Percentiles rank a stretch among this genome's conserved stretches.
These are phyloP conservation scores for Cacoxenus indagator DNA, from an alignment of 2,888 invertebrate genomes.

Conservation along the genomic window DNA sequence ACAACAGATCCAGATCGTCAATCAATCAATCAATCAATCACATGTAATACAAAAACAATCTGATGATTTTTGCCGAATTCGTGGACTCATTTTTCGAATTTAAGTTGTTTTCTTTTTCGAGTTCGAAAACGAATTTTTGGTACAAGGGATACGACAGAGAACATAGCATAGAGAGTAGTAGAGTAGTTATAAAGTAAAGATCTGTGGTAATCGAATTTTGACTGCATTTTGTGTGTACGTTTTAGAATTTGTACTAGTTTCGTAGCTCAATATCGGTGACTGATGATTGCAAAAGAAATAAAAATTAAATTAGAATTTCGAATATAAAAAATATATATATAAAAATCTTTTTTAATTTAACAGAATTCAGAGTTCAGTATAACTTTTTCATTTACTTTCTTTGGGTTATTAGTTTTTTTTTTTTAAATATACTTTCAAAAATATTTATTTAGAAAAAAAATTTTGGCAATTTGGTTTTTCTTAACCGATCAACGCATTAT, in stretches of 20 bases:
- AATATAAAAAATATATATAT: not conserved
- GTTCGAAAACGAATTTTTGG: not conserved
- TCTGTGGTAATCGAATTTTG: no score
- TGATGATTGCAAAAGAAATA: not conserved
- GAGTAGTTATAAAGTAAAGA: conserved; percentile 13
- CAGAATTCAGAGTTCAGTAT: no score
- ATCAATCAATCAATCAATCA: not conserved
- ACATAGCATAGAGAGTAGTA: conserved; percentile 15
- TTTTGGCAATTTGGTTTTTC: conserved; percentile 27
- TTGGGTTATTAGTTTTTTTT: conserved; percentile 14
- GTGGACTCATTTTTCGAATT: not conserved
- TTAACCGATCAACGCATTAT: conserved; percentile 30
- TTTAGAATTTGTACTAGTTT: not conserved
- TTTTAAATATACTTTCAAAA: conserved; percentile 13
- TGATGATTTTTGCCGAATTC: not conserved
- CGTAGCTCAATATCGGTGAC: not conserved
- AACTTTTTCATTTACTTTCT: conserved; percentile 17
- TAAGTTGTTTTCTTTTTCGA: not conserved
- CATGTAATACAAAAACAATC: not conserved
- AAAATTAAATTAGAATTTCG: not conserved
- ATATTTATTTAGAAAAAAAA: conserved; percentile 13
- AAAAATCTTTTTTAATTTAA: not conserved
- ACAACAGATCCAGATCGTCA: conserved; percentile 50
- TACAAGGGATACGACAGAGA: not conserved
- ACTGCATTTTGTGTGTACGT: conserved; percentile 18